These are phyloP conservation scores for Dilophus febrilis DNA, from an alignment of 2,888 invertebrate species.

Conservation along the genomic window DNA sequence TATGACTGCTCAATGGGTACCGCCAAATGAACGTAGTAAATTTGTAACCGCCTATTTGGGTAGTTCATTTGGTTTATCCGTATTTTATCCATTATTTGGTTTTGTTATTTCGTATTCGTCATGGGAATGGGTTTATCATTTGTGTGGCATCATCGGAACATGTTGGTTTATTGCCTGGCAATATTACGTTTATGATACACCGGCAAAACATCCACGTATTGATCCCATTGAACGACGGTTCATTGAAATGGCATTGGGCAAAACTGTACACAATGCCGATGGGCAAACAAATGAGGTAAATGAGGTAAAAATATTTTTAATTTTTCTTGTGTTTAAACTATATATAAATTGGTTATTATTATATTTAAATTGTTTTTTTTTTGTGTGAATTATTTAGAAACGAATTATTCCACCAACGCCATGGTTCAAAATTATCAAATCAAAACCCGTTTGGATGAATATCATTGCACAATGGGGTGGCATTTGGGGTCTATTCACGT, in stretches of 20 bases:
- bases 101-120: slow-evolving; percentile 43
- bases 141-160: slow-evolving; percentile 40
- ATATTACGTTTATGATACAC: slow-evolving; percentile 43
- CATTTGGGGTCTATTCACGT: slow-evolving; percentile 38
- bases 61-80: slow-evolving; percentile 47
- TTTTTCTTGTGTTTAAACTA: too few relatives aligned
- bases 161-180: slow-evolving; percentile 50
- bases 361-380: too few relatives aligned
- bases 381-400: neutral
- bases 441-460: slow-evolving; percentile 44
- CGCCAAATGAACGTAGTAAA: slow-evolving; percentile 59
- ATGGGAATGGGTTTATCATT: slow-evolving; percentile 57
- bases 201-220: slow-evolving; percentile 47
- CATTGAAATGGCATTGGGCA: slow-evolving; percentile 37
- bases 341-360: too few relatives aligned
- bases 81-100: slow-evolving; percentile 54
- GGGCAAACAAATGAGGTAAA: slow-evolving; percentile 8
- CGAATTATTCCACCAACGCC: slow-evolving; percentile 30
- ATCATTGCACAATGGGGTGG: slow-evolving; percentile 16
- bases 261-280: slow-evolving; percentile 26
- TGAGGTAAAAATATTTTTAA: too few relatives aligned
- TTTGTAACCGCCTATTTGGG: slow-evolving; percentile 46
- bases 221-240: slow-evolving; percentile 37
- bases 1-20: slow-evolving; percentile 67
- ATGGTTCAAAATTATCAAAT: slow-evolving; percentile 41